Conservation (phyloP, 92 coral and sea anemone species). For the Plumapathes pennacea region DNA sequence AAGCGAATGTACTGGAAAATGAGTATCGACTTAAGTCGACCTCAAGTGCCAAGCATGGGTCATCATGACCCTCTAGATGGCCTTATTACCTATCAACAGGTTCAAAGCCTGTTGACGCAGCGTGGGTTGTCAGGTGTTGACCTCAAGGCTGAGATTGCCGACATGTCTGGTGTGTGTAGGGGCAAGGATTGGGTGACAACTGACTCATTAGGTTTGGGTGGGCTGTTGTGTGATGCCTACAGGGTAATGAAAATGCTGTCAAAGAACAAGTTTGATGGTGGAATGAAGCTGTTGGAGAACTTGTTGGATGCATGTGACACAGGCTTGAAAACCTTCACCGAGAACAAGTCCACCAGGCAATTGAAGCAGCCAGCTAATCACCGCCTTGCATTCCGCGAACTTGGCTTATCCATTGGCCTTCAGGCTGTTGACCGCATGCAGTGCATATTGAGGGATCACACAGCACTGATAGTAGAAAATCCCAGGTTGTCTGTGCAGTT, state of each 20-base stretch:
- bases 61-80: slow-evolving; percentile 73
- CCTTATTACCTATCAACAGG: slow-evolving; percentile 55
- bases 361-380: slow-evolving; percentile 41
- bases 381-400: slow-evolving; percentile 67
- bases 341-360: slow-evolving; percentile 30
- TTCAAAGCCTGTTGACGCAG: slow-evolving; percentile 22
- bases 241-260: slow-evolving; percentile 43
- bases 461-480: slow-evolving; percentile 23
- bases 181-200: slow-evolving; percentile 65
- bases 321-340: slow-evolving; percentile 35
- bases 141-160: slow-evolving; percentile 36
- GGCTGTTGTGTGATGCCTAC: slow-evolving; percentile 49
- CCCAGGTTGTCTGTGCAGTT: slow-evolving; percentile 12
- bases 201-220: slow-evolving; percentile 65
- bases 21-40: slow-evolving; percentile 64
- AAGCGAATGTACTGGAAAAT: slow-evolving; percentile 76
- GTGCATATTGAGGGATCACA: slow-evolving; percentile 20
- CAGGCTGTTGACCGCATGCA: slow-evolving; percentile 49
- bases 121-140: slow-evolving; percentile 10
- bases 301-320: slow-evolving; percentile 42
- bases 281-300: slow-evolving; percentile 37
- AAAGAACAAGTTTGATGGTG: slow-evolving; percentile 7
- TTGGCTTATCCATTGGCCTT: slow-evolving; percentile 59
- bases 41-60: slow-evolving; percentile 68
- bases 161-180: slow-evolving; percentile 44